Conservation (phyloP, 1,140 invertebrate species). For the Battus philenor region DNA sequence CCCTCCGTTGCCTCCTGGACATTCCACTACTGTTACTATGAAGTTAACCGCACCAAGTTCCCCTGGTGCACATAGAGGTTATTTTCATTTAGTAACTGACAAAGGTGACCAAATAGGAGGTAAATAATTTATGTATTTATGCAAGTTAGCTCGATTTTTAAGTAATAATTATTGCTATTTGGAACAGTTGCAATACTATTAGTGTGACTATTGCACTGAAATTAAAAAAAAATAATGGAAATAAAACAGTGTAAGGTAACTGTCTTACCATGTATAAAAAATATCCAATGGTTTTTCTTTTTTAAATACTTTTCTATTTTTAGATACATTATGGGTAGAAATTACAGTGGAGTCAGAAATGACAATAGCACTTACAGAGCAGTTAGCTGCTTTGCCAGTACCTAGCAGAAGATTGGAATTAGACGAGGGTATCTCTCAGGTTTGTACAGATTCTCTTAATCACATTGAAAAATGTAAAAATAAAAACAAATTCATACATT, state of each 20-base stretch:
- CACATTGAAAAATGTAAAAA: conserved; percentile 1
- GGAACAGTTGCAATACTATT: too few relatives aligned
- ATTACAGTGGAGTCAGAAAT: conserved; percentile 65
- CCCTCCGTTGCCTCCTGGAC: conserved; percentile 49
- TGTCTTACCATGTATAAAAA: too few relatives aligned
- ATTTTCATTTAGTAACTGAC: conserved; percentile 60
- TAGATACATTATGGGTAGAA: conserved; percentile 65
- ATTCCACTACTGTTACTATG: conserved; percentile 55
- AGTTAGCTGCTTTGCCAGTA: conserved; percentile 62
- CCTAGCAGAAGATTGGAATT: conserved; percentile 58
- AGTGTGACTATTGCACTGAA: too few relatives aligned
- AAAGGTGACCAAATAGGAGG: conserved; percentile 64
- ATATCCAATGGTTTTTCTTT: conserved; percentile 4
- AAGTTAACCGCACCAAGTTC: conserved; percentile 53
- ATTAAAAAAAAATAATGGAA: too few relatives aligned
- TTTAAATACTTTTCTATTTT: conserved; percentile 25
- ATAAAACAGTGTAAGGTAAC: too few relatives aligned
- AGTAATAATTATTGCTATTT: too few relatives aligned
- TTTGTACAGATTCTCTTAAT: conserved; percentile 14
- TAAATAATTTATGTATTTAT: too few relatives aligned
- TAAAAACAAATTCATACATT: background rate
- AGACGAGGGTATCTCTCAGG: conserved; percentile 47
- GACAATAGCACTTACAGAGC: conserved; percentile 64
- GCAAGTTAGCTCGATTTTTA: too few relatives aligned
- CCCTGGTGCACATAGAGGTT: conserved; percentile 52